Base-by-base conservation (phyloP, 2,888 invertebrate genomes). In the Torymus auratus region DNA sequence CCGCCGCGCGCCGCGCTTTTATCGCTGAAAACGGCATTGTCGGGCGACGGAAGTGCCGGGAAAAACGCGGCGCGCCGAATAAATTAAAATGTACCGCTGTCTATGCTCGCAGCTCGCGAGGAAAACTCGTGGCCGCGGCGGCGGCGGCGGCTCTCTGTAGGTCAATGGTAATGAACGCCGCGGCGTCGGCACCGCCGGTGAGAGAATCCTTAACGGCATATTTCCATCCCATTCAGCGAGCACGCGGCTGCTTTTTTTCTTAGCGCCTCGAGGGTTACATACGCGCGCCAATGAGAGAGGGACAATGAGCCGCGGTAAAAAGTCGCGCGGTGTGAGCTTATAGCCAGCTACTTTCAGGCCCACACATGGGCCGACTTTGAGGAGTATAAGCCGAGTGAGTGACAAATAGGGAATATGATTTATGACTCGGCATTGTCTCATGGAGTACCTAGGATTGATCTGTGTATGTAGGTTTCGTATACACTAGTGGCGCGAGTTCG, bases 91-190 rank as follows among this genome's bases (percentile, higher is more conserved):
- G 15, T 72, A 68, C 67, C 71, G 61, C 17, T 65, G 78, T 28
- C 17, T 14, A 50, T 17, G 64, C 13, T 12, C 28, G 28, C 28
- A 20, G 28, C 28, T 3, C 28, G 28, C 28, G 28, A 28, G 28
- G 28, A 28, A 28, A 28, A 28, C 28, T 2, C 28, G 28, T 4
- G 28, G 28, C 28, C 7, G 28, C 28, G 2, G 28, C 3, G 7
- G 28, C 28, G 2, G 28, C 28, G 28, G 28, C 28, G 28, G 28
- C 68, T 28, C 68, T 28, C 80, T 77, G 61, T 81, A 69, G 81
- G 81, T 77, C 81, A 81, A 81, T 80, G 76, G 71, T 80, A 80
- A 76, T 72, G 81, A 73, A 67, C 62, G 70, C 61, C 65, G 64
- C 7, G 15, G 23, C 10, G 14, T 14, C 68, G 53, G 23, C 52